Evolutionary conservation across 1,140 invertebrate genomes (phyloP).

Genomic region (Bursaphelenchus mucronatus): DNA sequence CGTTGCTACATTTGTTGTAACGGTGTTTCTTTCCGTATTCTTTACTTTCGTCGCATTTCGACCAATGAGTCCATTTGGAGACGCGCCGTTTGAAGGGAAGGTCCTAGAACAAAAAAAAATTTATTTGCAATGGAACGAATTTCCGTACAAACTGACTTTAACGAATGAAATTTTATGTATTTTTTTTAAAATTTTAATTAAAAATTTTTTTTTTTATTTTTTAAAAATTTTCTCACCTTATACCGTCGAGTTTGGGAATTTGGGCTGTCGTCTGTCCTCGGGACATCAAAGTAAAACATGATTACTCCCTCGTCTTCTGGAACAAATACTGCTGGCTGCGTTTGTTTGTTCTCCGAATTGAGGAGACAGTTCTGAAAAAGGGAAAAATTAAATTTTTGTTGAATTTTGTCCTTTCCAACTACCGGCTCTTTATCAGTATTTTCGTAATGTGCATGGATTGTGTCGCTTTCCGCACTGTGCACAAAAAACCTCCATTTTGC

Average conservation of each 20-base stretch:
- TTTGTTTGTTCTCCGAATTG: slow-evolving; percentile 27
- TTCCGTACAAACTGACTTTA: neutral
- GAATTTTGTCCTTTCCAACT: too few relatives aligned
- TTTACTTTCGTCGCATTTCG: slow-evolving; percentile 17
- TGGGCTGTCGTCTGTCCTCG: neutral
- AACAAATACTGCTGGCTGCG: slow-evolving; percentile 32
- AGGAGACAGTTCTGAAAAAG: slow-evolving; percentile 33
- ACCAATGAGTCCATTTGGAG: neutral
- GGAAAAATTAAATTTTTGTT: neutral
- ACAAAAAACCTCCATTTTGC: too few relatives aligned
- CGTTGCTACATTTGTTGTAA: slow-evolving; percentile 41
- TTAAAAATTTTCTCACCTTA: slow-evolving; percentile 6
- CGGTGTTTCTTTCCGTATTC: slow-evolving; percentile 38
- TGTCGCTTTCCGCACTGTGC: too few relatives aligned
- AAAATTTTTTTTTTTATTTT: neutral
- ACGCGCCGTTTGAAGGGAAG: neutral
- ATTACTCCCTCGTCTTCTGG: slow-evolving; percentile 33
- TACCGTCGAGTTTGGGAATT: neutral
- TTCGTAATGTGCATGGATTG: too few relatives aligned
- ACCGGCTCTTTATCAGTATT: too few relatives aligned
- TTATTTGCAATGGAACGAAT: slow-evolving; percentile 17
- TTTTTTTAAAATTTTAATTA: neutral
- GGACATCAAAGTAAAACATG: slow-evolving; percentile 34
- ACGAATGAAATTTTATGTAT: neutral
- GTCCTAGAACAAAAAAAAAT: neutral